These are phyloP conservation scores for Aleiodes testaceus DNA, from an alignment of 2,888 invertebrate genomes.

Conservation along the genomic window DNA sequence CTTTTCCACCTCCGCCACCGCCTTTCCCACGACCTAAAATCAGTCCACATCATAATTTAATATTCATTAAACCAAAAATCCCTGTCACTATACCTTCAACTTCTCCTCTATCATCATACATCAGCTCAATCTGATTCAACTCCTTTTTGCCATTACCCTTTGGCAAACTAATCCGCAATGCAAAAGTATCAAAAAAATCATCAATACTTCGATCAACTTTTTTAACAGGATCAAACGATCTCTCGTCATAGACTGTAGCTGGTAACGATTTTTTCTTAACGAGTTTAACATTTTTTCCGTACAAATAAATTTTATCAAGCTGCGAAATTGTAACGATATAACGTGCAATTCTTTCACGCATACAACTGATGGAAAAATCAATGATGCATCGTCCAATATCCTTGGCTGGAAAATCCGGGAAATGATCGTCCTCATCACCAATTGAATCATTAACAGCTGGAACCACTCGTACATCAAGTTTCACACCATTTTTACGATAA, in stretches of 20 bases:
- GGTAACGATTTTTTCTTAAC: conserved; percentile 69
- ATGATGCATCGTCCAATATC: conserved; percentile 74
- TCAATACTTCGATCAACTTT: conserved; percentile 75
- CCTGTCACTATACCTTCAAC: conserved; percentile 59
- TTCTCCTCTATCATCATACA: conserved; percentile 63
- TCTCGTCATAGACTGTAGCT: conserved; percentile 44
- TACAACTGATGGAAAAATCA: conserved; percentile 76
- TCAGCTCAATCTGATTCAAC: conserved; percentile 67
- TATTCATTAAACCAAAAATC: neutral
- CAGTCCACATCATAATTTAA: neutral
- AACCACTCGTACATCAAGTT: conserved; percentile 62
- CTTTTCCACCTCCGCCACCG: conserved; percentile 64
- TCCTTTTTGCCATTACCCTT: conserved; percentile 61
- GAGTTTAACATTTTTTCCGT: conserved; percentile 76
- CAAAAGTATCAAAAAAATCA: conserved; percentile 76
- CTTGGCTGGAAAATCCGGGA: conserved; percentile 74
- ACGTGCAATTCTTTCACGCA: conserved; percentile 76
- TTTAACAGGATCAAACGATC: conserved; percentile 57
- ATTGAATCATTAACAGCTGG: conserved; percentile 55
- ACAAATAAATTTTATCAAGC: conserved; percentile 75
- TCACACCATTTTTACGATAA: conserved; percentile 63
- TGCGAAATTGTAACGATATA: conserved; percentile 76
- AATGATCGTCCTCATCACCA: conserved; percentile 69
- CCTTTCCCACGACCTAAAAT: conserved; percentile 69
- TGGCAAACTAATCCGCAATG: conserved; percentile 71